A percentile compares a stretch with the other conserved stretches of the same genome.
Conservation (phyloP, 2,888 invertebrate species). For the Artemia sinica region DNA sequence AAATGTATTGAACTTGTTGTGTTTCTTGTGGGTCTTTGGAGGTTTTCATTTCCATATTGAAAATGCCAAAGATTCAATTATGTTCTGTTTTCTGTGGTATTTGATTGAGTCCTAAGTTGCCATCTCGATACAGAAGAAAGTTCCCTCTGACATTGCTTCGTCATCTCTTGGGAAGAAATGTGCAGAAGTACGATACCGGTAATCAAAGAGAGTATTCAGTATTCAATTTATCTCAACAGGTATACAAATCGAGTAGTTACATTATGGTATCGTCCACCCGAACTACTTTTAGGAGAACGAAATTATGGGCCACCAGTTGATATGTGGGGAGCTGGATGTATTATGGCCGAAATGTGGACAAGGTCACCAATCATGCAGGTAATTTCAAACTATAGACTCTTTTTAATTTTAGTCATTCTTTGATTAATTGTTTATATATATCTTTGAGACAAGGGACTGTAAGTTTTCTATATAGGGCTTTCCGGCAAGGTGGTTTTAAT, state of each 20-base stretch:
- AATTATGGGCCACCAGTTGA: slow-evolving; percentile 95
- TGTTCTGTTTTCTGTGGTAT: no score
- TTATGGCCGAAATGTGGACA: slow-evolving; percentile 99
- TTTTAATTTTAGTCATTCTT: neutral
- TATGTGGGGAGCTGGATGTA: slow-evolving; percentile 93
- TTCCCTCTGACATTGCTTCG: no score
- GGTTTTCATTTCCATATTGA: no score
- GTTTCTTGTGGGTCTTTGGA: no score
- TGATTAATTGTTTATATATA: neutral
- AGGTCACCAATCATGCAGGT: slow-evolving; percentile 65
- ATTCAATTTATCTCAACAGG: slow-evolving; percentile 32
- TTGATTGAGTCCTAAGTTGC: no score
- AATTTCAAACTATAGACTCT: neutral
- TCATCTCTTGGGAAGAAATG: no score
- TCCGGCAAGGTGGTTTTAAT: neutral
- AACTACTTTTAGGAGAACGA: slow-evolving; percentile 56
- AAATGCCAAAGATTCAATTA: no score
- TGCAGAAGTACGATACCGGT: no score
- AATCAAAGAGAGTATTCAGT: no score
- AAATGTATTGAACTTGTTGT: no score
- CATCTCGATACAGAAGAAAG: no score
- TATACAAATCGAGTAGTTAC: slow-evolving; percentile 98
- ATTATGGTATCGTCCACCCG: slow-evolving; percentile 72
- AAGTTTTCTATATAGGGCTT: neutral
- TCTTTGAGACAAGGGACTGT: neutral